Percentiles rank a stretch among this genome's conserved stretches.
Conservation (phyloP, 2,113 vertebrate species). For the Scopus umbretta region DNA sequence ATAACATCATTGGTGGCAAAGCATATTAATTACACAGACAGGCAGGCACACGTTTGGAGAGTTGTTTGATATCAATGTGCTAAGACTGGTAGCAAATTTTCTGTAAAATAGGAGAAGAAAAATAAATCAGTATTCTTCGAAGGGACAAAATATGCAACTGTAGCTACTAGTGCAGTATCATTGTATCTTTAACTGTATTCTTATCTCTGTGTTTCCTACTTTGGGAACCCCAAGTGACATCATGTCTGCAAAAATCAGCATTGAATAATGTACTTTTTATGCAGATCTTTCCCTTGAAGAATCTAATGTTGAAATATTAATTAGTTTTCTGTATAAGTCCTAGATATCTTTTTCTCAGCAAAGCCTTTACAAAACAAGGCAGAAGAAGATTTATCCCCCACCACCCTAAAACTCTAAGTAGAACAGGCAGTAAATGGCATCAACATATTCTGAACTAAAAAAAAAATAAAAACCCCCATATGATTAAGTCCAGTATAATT, state of each 20-base stretch:
- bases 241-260: background rate
- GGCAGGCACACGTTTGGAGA: background rate
- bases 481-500: background rate
- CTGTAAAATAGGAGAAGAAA: background rate
- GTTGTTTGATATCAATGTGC: background rate
- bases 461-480: background rate
- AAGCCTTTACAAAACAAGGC: background rate
- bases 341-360: background rate
- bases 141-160: background rate
- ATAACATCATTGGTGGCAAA: background rate
- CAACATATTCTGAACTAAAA: background rate
- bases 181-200: background rate
- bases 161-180: background rate
- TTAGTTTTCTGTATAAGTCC: background rate
- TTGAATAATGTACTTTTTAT: conserved; percentile 21
- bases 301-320: conserved; percentile 16
- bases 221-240: background rate
- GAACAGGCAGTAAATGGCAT: background rate
- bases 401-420: background rate
- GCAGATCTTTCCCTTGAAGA: background rate
- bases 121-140: background rate
- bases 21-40: background rate
- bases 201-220: background rate
- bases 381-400: background rate
- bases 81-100: background rate